These are phyloP conservation scores for Jacana jacana DNA, from an alignment of 2,113 vertebrate species.

Conservation along the genomic window DNA sequence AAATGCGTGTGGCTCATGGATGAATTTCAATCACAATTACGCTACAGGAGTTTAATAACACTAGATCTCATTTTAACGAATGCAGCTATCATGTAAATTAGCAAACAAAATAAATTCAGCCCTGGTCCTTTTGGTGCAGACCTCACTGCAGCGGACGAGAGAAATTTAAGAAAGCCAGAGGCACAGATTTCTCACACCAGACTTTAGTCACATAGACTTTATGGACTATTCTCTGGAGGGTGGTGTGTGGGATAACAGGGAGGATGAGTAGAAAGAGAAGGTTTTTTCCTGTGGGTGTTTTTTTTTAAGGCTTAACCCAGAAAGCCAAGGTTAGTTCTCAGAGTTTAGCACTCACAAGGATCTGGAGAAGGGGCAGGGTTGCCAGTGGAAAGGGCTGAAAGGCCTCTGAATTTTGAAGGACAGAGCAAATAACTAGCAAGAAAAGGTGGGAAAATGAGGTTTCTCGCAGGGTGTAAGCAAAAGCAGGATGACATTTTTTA, in stretches of 20 bases:
- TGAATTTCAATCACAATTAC: constrained; percentile 35
- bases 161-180: neutral
- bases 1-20: neutral
- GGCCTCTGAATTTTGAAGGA: neutral
- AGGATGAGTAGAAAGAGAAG: neutral
- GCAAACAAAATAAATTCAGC: constrained; percentile 7
- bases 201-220: too few relatives aligned
- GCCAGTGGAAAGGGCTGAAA: neutral
- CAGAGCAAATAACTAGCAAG: neutral
- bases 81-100: constrained; percentile 8
- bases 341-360: neutral
- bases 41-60: constrained; percentile 31
- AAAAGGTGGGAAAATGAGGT: neutral
- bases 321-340: neutral
- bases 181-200: neutral
- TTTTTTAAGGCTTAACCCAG: neutral
- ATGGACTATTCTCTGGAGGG: neutral
- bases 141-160: neutral
- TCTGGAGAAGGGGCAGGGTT: neutral
- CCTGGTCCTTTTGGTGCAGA: neutral
- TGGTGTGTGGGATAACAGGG: neutral
- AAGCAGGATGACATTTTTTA: fast-evolving
- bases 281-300: neutral
- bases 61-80: neutral
- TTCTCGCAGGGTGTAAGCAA: neutral